phyloP scores from a whole-genome alignment of 2,797 vertebrate genomes.

The Acanthurus lineatus region DNA sequence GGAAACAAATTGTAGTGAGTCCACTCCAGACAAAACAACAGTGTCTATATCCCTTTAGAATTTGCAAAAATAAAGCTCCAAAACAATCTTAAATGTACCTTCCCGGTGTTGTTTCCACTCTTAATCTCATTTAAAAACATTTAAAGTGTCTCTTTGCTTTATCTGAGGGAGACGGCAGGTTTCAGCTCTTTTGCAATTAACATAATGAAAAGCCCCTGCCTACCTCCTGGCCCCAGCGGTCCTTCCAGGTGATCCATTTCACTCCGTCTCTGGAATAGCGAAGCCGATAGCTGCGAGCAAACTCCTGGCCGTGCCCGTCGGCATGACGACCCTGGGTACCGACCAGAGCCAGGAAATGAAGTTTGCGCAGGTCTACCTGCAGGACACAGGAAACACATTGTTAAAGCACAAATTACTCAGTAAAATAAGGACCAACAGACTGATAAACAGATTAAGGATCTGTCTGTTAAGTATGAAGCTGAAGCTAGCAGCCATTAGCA shows the following conservation, averaged over 20 bases:
- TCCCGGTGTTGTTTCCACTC: neutral
- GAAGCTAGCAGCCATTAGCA: neutral
- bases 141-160: conserved; percentile 2
- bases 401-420: neutral
- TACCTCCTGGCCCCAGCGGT: conserved; percentile 93
- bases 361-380: conserved; percentile 89
- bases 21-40: no score
- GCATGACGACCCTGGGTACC: conserved; percentile 96
- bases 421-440: neutral
- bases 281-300: conserved; percentile 90
- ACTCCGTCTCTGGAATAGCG: conserved; percentile 91
- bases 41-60: no score
- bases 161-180: neutral
- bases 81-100: neutral
- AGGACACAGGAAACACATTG: conserved; percentile 53
- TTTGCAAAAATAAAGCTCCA: neutral
- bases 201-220: conserved; percentile 37
- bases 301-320: conserved; percentile 92
- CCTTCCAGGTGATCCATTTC: conserved; percentile 93
- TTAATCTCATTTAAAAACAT: conserved; percentile 18
- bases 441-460: neutral
- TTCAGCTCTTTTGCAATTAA: conserved; percentile 3
- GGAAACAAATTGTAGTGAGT: no score
- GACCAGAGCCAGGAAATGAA: conserved; percentile 93
- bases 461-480: neutral